Evolutionary conservation across 2,113 vertebrate genomes (phyloP).

Genomic region (Cyanocitta stelleri): DNA sequence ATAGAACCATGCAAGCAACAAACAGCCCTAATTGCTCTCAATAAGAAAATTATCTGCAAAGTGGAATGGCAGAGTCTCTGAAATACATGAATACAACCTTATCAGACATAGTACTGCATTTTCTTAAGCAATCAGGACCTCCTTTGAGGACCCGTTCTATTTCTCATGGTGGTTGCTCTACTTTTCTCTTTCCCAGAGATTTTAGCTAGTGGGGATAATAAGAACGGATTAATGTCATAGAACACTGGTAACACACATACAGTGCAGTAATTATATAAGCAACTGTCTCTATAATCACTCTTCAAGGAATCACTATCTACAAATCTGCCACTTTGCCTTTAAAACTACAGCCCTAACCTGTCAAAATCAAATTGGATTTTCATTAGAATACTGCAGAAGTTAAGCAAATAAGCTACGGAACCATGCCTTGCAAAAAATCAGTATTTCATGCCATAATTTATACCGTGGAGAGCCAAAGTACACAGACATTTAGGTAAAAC

Average conservation of each 20-base stretch:
- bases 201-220: slow-evolving; percentile 4
- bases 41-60: neutral
- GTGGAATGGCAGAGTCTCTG: neutral
- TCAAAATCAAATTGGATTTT: slow-evolving; percentile 35
- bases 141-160: neutral
- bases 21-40: neutral
- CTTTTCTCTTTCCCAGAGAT: neutral
- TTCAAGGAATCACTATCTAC: neutral
- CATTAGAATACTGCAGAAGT: neutral
- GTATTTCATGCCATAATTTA: neutral
- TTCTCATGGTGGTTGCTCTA: neutral
- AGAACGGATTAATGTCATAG: neutral
- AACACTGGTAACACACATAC: neutral
- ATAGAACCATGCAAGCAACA: neutral
- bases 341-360: neutral
- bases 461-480: neutral
- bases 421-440: neutral
- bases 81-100: neutral
- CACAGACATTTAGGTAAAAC: neutral
- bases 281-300: slow-evolving; percentile 5
- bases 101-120: neutral
- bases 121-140: neutral
- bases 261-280: slow-evolving; percentile 13
- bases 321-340: slow-evolving; percentile 34
- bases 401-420: neutral